Evolutionary conservation across 2,888 invertebrate species (phyloP).

Genomic region (Yponomeuta plumbellus): DNA sequence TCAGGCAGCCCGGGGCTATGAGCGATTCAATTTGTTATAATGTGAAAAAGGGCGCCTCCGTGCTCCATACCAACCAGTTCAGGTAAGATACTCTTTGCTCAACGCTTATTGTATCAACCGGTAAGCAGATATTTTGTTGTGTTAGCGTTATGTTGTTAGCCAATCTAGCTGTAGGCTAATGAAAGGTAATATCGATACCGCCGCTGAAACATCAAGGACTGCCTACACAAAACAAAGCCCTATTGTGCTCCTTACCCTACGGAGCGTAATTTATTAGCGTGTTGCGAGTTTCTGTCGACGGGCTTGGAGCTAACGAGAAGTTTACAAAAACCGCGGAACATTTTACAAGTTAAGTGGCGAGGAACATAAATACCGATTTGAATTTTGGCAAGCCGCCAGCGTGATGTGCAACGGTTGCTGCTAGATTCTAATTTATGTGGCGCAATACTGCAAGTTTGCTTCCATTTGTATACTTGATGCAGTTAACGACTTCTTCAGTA

Average conservation of each 20-base stretch:
- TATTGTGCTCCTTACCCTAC: neutral
- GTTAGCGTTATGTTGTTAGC: too few relatives aligned
- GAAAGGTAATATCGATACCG: too few relatives aligned
- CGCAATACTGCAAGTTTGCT: constrained; percentile 33
- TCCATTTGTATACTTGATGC: constrained; percentile 35
- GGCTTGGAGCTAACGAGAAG: neutral
- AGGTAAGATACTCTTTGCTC: too few relatives aligned
- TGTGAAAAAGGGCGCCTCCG: too few relatives aligned
- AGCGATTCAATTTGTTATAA: too few relatives aligned
- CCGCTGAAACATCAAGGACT: too few relatives aligned
- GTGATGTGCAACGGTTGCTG: constrained; percentile 15
- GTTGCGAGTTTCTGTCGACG: neutral
- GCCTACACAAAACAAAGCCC: too few relatives aligned
- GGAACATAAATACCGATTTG: constrained; percentile 9
- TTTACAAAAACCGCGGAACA: neutral
- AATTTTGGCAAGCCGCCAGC: constrained; percentile 3
- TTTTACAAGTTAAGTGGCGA: constrained; percentile 1
- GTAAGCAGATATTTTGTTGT: too few relatives aligned
- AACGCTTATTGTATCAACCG: too few relatives aligned
- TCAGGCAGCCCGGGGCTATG: too few relatives aligned
- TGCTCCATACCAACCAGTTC: too few relatives aligned
- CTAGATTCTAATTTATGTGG: constrained; percentile 21
- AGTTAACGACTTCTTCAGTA: constrained; percentile 27
- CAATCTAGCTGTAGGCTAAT: too few relatives aligned
- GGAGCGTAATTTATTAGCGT: neutral